Evolutionary conservation across 2,888 invertebrate genomes (phyloP).

Genomic region (Eupeodes luniger): DNA sequence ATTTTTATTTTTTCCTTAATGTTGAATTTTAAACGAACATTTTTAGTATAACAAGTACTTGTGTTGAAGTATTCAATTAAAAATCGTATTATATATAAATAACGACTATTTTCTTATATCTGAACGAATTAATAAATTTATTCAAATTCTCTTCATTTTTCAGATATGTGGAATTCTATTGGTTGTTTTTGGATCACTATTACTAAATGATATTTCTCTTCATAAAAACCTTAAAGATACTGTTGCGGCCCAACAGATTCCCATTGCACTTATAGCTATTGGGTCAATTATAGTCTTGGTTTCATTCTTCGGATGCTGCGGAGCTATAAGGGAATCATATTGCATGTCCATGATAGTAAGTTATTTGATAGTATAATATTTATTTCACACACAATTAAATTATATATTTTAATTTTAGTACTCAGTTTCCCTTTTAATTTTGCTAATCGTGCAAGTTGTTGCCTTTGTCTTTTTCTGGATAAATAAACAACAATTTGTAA

Average conservation of each 20-base stretch:
- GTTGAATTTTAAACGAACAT: too few species aligned
- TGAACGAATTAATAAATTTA: too few species aligned
- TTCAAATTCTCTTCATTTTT: conserved; percentile 77
- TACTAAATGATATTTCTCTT: conserved; percentile 86
- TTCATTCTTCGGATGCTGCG: conserved; percentile 96
- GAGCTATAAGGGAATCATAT: conserved; percentile 94
- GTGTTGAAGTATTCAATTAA: too few species aligned
- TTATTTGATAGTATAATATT: conserved; percentile 3
- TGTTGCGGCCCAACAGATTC: conserved; percentile 85
- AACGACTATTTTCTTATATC: too few species aligned
- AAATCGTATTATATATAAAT: too few species aligned
- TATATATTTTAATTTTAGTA: conserved; percentile 86
- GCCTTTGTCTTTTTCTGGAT: conserved; percentile 88
- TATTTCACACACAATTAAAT: not conserved
- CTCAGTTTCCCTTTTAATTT: conserved; percentile 88
- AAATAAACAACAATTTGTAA: conserved; percentile 86
- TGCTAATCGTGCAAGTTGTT: conserved; percentile 90
- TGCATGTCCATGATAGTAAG: conserved; percentile 94
- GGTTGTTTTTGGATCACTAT: conserved; percentile 88
- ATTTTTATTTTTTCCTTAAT: too few species aligned
- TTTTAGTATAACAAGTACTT: too few species aligned
- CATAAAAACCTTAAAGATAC: conserved; percentile 85
- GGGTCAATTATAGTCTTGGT: conserved; percentile 91
- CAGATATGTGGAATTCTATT: conserved; percentile 90
- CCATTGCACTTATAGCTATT: conserved; percentile 88